These are phyloP conservation scores for Eustalomyia histrio DNA, from an alignment of 2,888 invertebrate species.

Conservation along the genomic window DNA sequence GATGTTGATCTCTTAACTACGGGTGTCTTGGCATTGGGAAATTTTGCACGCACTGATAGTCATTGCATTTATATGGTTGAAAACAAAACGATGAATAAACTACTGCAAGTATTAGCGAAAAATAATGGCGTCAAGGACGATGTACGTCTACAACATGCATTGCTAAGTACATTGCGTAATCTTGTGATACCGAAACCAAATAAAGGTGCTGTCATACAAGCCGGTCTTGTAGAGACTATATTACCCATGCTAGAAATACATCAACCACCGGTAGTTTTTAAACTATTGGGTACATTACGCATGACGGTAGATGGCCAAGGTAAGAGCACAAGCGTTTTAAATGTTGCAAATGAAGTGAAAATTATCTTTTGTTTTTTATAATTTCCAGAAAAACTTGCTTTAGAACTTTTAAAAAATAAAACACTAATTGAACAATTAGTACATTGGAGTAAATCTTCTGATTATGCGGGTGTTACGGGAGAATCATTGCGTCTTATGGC, in stretches of 20 bases:
- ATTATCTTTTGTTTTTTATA: constrained; percentile 61
- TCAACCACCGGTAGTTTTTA: constrained; percentile 91
- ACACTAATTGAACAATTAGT: constrained; percentile 85
- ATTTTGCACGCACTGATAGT: constrained; percentile 92
- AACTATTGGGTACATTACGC: constrained; percentile 90
- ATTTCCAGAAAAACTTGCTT: constrained; percentile 84
- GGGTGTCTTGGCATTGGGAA: constrained; percentile 91
- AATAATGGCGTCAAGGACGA: constrained; percentile 83
- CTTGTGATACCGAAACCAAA: constrained; percentile 87
- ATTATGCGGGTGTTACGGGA: constrained; percentile 91
- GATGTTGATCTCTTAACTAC: constrained; percentile 89
- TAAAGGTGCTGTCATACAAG: constrained; percentile 86
- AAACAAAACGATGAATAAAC: constrained; percentile 86
- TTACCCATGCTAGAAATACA: constrained; percentile 85
- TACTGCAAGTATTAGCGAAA: constrained; percentile 81
- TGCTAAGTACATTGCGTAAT: constrained; percentile 87
- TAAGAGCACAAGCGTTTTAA: constrained; percentile 14
- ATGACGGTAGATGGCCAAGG: constrained; percentile 91
- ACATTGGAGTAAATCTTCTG: constrained; percentile 88
- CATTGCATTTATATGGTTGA: constrained; percentile 92
- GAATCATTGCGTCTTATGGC: constrained; percentile 89
- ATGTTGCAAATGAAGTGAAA: background rate
- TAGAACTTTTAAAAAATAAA: constrained; percentile 83
- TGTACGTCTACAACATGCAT: constrained; percentile 81
- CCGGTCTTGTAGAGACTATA: constrained; percentile 86